A percentile compares a stretch with the other conserved stretches of the same genome.
phyloP scores from a whole-genome alignment of 2,888 invertebrate species.

The Tubiluchus corallicola region DNA sequence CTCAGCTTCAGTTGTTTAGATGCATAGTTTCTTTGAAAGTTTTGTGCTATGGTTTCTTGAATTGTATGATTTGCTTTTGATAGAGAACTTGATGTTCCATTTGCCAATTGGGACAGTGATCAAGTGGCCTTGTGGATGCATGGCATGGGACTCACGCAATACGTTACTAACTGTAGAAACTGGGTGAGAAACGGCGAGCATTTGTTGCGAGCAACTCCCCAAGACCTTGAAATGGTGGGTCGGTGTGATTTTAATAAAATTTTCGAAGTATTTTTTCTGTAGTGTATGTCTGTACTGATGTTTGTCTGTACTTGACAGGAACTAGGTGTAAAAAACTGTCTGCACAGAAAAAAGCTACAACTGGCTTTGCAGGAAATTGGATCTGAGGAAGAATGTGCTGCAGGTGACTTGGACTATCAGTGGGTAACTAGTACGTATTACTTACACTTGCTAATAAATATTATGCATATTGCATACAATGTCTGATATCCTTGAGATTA shows the following conservation, averaged over 20 bases:
- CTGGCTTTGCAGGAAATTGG: conserved; percentile 37
- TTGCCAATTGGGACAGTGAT: conserved; percentile 21
- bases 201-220: conserved; percentile 50
- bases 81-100: conserved; percentile 21
- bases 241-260: too few relatives aligned
- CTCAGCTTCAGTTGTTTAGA: too few relatives aligned
- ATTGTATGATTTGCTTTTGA: too few relatives aligned
- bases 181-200: conserved; percentile 67
- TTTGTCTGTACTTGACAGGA: conserved; percentile 23
- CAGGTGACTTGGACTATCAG: conserved; percentile 46
- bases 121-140: conserved; percentile 27
- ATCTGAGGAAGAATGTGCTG: conserved; percentile 21
- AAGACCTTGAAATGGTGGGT: conserved; percentile 61
- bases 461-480: too few relatives aligned
- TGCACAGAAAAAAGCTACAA: conserved; percentile 81
- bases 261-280: too few relatives aligned
- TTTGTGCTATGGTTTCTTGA: too few relatives aligned
- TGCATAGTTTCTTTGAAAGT: too few relatives aligned
- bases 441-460: too few relatives aligned
- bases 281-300: too few relatives aligned
- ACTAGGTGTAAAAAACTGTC: conserved; percentile 37
- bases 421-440: too few relatives aligned
- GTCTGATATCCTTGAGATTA: too few relatives aligned
- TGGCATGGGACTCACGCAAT: conserved; percentile 34
- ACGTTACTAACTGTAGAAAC: conserved; percentile 53